Percentiles rank a stretch among this genome's conserved stretches.
Conservation (phyloP, 1,140 invertebrate genomes). For the Helicorthomorpha holstii region DNA sequence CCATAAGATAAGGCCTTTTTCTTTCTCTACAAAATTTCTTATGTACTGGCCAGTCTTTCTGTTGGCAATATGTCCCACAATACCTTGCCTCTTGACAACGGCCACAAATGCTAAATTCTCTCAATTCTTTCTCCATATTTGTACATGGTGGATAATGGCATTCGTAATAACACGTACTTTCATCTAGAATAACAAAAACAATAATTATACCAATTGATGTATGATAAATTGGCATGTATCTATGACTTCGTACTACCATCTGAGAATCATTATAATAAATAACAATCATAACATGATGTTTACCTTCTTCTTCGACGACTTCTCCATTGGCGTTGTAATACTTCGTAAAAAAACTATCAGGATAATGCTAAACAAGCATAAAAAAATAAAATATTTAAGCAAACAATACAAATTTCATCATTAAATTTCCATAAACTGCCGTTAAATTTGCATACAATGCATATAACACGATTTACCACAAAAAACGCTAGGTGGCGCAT, state of each 20-base stretch:
- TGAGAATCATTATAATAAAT: background rate
- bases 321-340: slow-evolving; percentile 31
- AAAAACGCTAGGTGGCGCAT: too few relatives aligned
- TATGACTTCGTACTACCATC: too few relatives aligned
- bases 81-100: slow-evolving; percentile 35
- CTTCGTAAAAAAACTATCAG: slow-evolving; percentile 20
- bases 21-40: slow-evolving; percentile 30
- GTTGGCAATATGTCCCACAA: slow-evolving; percentile 33
- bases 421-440: too few relatives aligned
- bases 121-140: slow-evolving; percentile 33
- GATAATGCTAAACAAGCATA: slow-evolving; percentile 23
- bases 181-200: slow-evolving; percentile 16
- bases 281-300: background rate
- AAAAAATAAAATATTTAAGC: slow-evolving; percentile 6
- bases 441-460: too few relatives aligned
- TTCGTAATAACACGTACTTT: slow-evolving; percentile 31
- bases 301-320: slow-evolving; percentile 24
- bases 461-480: too few relatives aligned
- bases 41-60: slow-evolving; percentile 33
- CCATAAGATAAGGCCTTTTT: slow-evolving; percentile 17
- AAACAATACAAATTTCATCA: slow-evolving; percentile 6
- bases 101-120: slow-evolving; percentile 39
- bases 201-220: background rate
- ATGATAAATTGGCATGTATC: too few relatives aligned
- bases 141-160: slow-evolving; percentile 38